Evolutionary conservation across 2,797 vertebrate genomes (phyloP), one percentile per base, ranked within the genome.

Genomic region (Enteromius argenteus): DNA sequence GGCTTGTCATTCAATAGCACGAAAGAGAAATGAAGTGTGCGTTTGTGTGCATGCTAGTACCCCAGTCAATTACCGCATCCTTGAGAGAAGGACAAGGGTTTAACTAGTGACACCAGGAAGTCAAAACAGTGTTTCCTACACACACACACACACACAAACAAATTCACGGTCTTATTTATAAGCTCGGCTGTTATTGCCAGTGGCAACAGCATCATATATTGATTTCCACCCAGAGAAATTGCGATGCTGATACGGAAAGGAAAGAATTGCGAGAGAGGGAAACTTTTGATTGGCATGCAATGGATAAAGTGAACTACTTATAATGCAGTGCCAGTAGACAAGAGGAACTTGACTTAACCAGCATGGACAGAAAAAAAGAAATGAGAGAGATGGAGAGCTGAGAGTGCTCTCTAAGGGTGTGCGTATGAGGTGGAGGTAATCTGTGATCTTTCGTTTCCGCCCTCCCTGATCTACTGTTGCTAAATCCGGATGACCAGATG

Each of bases 231-330:
- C 30, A 58, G 71, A 72, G 67, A 62, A 79, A 85, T 39, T 49
- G 68, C 9, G n/a, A 51, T 5, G 15, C 35, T n/a, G 67, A 79
- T 51, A 60, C 2, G 10, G 32, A 23, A 32, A 73, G 51, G 44
- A 62, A 17, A 66, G 77, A 77, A 60, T 62, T 21, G 11, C 13
- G 23, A 60, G 51, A 46, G n/a, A 27, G 23, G 46, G 42, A 78
- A 86, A 82, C 83, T 84, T 84, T 79, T 72, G 76, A 84, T 84
- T 79, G 76, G 44, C 75, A 51, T 84, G 39, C 30, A 60, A 10
- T 44, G 53, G 75, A 79, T 84, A 71, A 84, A 69, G 51, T 23
- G 27, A 79, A 71, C 83, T 72, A 44, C 64, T 79, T 79, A 71
- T 72, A 71, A 84, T 72, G 67, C 75, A 51, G 42, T 71, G 67